Evolutionary conservation across 2,888 invertebrate genomes (phyloP), one percentile per base, ranked within the genome.

Genomic region (Heliconius aoede): DNA sequence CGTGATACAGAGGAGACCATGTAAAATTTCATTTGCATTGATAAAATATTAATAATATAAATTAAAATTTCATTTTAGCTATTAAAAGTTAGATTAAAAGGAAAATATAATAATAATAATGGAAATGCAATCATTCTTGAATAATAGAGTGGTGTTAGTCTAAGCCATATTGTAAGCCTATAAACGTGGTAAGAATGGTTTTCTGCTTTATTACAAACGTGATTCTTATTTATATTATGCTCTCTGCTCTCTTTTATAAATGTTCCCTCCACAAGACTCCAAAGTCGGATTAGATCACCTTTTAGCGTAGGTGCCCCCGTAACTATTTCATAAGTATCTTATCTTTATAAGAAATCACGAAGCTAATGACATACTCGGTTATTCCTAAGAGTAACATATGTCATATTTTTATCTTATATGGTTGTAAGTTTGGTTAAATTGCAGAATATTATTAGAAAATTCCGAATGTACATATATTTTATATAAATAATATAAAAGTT

Each of bases 141-240:
- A 76, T 93, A 91, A 92, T 88, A 88, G 92, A 94, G 90, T 93
- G 91, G 85, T 87, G 84, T 40, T 15, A 24, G n/a, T n/a, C 87
- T 93, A 93, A 94, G 85, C 84, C 85, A 85, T 84, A 69, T 75
- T 72, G 85, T 86, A 88, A 91, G 89, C 91, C 89, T 83, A 85
- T 83, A 82, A 87, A 94, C 94, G 94, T 93, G 94, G 90, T 89
- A 90, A 88, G 94, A 93, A 94, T 94, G 89, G 90, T 86, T 85
- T 84, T 79, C 85, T 86, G 87, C 85, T 89, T 92, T 94, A 94
- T 94, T 94, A 94, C 93, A 93, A 91, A 94, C 94, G 94, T 94
- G 94, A 93, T 94, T 93, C 91, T 91, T 94, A 93, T 93, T 93
- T 94, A 93, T 94, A 94, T 93, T 89, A 92, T 91, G 91, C 91